These are phyloP conservation scores for Andrena camellia DNA, from an alignment of 2,888 invertebrate species.

Conservation along the genomic window DNA sequence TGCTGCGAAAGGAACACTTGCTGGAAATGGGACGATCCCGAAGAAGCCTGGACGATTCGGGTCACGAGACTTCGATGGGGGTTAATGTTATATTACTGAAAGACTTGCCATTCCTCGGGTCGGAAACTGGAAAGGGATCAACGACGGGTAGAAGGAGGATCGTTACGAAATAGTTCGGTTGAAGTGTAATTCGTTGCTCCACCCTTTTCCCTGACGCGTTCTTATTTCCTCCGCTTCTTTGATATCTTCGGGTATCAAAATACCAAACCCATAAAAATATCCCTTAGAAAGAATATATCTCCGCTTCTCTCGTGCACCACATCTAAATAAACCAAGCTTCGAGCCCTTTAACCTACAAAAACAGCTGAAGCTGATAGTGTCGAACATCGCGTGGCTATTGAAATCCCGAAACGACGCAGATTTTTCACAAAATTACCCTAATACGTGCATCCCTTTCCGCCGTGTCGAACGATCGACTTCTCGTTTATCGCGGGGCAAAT, in stretches of 20 bases:
- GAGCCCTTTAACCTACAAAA: neutral
- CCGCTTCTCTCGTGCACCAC: neutral
- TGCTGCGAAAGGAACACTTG: slow-evolving; percentile 55
- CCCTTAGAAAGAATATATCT: neutral
- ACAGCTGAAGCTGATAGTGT: too few relatives aligned
- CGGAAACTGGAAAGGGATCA: slow-evolving; percentile 55
- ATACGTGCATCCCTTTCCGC: neutral
- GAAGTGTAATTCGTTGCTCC: slow-evolving; percentile 56
- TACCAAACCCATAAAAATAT: slow-evolving; percentile 28
- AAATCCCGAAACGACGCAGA: neutral
- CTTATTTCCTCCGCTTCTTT: slow-evolving; percentile 45
- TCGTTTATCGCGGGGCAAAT: neutral
- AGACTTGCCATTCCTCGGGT: slow-evolving; percentile 66
- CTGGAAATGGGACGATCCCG: slow-evolving; percentile 66
- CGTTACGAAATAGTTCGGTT: slow-evolving; percentile 36
- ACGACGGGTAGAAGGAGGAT: neutral
- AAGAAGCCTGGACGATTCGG: slow-evolving; percentile 66
- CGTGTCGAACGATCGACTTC: neutral
- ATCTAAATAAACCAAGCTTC: neutral
- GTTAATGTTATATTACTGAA: slow-evolving; percentile 71
- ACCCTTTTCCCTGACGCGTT: slow-evolving; percentile 27
- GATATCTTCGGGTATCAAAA: slow-evolving; percentile 29
- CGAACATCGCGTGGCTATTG: neutral
- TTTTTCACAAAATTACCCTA: neutral
- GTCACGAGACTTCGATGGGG: slow-evolving; percentile 68